Conservation (phyloP, 2,888 invertebrate species). For the Erynnis tages region DNA sequence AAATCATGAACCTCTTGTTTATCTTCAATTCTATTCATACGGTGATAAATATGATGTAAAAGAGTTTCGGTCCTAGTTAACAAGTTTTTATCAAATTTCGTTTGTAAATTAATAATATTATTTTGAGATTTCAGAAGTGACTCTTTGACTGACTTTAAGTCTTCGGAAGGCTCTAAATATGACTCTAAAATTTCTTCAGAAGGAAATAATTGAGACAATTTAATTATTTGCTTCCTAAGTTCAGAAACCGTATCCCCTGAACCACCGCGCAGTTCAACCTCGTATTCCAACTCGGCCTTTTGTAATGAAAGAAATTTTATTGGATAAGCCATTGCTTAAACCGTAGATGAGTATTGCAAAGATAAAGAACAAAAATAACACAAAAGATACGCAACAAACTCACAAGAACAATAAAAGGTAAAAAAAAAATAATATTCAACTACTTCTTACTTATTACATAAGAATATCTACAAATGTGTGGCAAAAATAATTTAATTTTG, state of each 20-base stretch:
- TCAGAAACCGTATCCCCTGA: slow-evolving; percentile 28
- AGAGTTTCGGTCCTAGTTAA: background rate
- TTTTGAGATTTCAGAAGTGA: slow-evolving; percentile 26
- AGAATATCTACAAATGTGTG: too few relatives aligned
- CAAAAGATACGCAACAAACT: too few relatives aligned
- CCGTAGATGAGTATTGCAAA: slow-evolving; percentile 1
- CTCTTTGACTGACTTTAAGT: slow-evolving; percentile 29
- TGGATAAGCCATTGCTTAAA: background rate
- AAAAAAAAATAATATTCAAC: too few relatives aligned
- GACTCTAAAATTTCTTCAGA: slow-evolving; percentile 31
- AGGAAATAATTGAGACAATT: slow-evolving; percentile 19
- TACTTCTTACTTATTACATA: too few relatives aligned
- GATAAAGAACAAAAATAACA: too few relatives aligned
- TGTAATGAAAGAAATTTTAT: slow-evolving; percentile 28
- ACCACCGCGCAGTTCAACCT: slow-evolving; percentile 29
- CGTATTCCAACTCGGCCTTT: slow-evolving; percentile 31
- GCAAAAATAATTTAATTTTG: too few relatives aligned
- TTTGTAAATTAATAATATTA: background rate
- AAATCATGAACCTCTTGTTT: background rate
- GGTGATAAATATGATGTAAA: background rate
- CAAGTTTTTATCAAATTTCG: background rate
- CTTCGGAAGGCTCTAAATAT: slow-evolving; percentile 28
- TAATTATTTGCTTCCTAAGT: slow-evolving; percentile 31
- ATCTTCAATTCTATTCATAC: background rate
- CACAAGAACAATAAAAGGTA: too few relatives aligned